Percentiles rank a stretch among this genome's conserved stretches.
Evolutionary conservation across 2,888 invertebrate species (phyloP).

Genomic region (Epirrhoe tristata): DNA sequence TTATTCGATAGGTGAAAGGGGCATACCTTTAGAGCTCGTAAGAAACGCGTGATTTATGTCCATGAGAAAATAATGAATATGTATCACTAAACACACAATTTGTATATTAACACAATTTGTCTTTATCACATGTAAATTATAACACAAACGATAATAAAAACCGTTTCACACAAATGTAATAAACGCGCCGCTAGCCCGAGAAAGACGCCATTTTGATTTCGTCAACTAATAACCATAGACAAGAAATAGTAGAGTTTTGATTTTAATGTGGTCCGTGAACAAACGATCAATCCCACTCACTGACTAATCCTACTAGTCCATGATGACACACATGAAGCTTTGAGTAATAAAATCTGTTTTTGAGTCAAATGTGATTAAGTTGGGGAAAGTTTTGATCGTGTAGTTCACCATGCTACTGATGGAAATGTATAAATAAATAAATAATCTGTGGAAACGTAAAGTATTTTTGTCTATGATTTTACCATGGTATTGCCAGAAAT

Average conservation of each 20-base stretch:
- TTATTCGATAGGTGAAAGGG: slow-evolving; percentile 82
- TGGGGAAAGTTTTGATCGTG: neutral
- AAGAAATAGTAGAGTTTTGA: slow-evolving; percentile 43
- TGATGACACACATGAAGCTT: too few species aligned
- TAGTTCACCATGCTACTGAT: neutral
- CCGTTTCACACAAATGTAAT: slow-evolving; percentile 49
- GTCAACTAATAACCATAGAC: slow-evolving; percentile 79
- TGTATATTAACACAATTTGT: slow-evolving; percentile 63
- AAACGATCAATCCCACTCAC: slow-evolving; percentile 3
- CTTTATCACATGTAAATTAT: slow-evolving; percentile 65
- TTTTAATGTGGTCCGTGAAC: slow-evolving; percentile 2
- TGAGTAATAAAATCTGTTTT: too few species aligned
- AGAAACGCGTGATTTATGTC: slow-evolving; percentile 41
- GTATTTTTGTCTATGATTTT: slow-evolving; percentile 7
- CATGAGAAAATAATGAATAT: slow-evolving; percentile 26
- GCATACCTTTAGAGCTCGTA: slow-evolving; percentile 70
- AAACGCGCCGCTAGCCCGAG: slow-evolving; percentile 69
- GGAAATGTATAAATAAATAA: too few species aligned
- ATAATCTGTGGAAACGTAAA: slow-evolving; percentile 6
- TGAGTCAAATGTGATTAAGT: too few species aligned
- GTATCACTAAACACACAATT: slow-evolving; percentile 43
- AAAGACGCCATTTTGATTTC: slow-evolving; percentile 85
- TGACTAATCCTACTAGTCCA: too few species aligned
- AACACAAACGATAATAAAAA: slow-evolving; percentile 65
- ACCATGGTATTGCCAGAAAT: slow-evolving; percentile 5